Conservation (phyloP, 2,797 vertebrate species). For the Mus minutoides region DNA sequence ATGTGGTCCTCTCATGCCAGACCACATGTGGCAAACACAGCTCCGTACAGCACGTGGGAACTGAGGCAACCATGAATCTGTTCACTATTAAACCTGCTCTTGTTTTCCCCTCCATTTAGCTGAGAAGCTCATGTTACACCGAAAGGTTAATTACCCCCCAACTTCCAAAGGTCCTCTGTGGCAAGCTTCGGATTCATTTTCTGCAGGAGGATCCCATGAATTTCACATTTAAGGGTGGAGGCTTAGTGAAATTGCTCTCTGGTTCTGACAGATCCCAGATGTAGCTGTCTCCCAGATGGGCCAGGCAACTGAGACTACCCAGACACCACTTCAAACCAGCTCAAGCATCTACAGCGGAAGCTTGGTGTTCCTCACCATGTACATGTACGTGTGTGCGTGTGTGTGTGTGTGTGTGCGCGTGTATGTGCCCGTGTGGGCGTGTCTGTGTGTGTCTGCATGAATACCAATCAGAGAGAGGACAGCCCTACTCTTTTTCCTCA, state of each 20-base stretch:
- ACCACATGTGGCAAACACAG: neutral
- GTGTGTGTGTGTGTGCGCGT: neutral
- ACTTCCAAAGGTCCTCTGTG: constrained; percentile 57
- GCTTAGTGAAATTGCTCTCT: constrained; percentile 33
- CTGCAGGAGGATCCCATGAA: constrained; percentile 26
- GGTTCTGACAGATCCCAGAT: constrained; percentile 36
- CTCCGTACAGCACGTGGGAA: neutral
- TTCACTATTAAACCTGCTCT: constrained; percentile 53
- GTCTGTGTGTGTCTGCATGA: neutral
- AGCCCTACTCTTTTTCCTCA: neutral
- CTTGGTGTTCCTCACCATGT: neutral
- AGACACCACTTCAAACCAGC: constrained; percentile 51
- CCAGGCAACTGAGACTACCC: neutral
- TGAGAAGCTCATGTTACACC: constrained; percentile 68
- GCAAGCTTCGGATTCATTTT: constrained; percentile 64
- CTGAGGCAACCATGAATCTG: neutral
- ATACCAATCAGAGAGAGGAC: neutral
- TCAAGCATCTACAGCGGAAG: neutral
- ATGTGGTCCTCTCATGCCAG: neutral
- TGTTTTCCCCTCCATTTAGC: constrained; percentile 16
- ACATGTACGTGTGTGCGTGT: neutral
- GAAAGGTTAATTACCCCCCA: constrained; percentile 61
- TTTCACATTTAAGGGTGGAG: constrained; percentile 52
- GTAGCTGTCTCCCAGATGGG: neutral
- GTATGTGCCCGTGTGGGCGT: too few species aligned